A percentile compares a stretch with the other conserved stretches of the same genome.
Conservation (phyloP, 2,113 vertebrate genomes). For the Papio anubis region DNA sequence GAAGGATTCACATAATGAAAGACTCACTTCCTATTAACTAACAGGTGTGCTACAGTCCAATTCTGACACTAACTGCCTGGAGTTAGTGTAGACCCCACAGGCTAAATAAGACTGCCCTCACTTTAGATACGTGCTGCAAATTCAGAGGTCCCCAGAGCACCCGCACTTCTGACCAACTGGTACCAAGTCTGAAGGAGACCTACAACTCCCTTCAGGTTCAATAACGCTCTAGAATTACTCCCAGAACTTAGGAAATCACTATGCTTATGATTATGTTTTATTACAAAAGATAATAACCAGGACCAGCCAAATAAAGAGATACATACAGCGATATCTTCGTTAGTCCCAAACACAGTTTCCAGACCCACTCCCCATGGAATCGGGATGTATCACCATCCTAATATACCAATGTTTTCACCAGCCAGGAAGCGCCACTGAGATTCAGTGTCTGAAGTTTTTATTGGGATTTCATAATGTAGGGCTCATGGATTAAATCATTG, state of each 20-base stretch:
- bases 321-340: accelerated
- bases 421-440: background rate
- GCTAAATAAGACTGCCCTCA: background rate
- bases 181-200: background rate
- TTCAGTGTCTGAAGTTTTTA: background rate
- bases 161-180: background rate
- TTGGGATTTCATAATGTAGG: accelerated
- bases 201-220: background rate
- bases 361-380: background rate
- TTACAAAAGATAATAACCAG: background rate
- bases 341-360: background rate
- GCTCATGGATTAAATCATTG: background rate
- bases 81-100: background rate
- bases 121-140: background rate
- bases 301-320: background rate
- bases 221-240: background rate
- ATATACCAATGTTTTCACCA: background rate
- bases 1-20: background rate
- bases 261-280: background rate
- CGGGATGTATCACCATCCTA: accelerated
- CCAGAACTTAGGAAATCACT: background rate
- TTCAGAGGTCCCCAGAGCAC: background rate
- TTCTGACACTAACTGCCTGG: background rate
- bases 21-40: background rate
- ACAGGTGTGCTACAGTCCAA: no score